Conservation (phyloP, 2,797 vertebrate species). For the Fratercula arctica region DNA sequence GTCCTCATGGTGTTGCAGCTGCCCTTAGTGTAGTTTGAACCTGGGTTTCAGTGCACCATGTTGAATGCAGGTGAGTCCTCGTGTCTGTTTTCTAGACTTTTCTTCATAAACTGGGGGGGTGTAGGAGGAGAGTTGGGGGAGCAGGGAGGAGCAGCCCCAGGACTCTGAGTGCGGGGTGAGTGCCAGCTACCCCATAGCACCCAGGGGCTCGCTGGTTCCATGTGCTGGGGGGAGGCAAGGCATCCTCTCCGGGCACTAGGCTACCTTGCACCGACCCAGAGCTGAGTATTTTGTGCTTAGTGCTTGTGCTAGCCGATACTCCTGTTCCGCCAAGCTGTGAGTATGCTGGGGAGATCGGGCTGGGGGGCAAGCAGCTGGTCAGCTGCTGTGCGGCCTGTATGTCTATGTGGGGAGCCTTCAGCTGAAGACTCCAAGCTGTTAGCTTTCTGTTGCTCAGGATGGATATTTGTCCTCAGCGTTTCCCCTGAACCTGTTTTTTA, state of each 20-base stretch:
- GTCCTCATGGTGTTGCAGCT: rapidly evolving
- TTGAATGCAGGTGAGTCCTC: rapidly evolving
- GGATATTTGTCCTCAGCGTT: background rate
- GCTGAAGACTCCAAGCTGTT: background rate
- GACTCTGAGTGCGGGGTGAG: rapidly evolving
- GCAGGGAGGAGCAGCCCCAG: background rate
- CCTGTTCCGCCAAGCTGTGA: no score
- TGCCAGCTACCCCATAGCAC: background rate
- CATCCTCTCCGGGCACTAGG: rapidly evolving
- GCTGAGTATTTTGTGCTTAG: no score
- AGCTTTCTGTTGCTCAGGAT: background rate
- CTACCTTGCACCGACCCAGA: rapidly evolving
- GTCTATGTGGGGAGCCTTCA: background rate
- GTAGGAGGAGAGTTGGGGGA: no score
- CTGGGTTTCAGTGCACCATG: rapidly evolving
- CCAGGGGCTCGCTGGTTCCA: rapidly evolving
- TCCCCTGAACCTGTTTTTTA: background rate
- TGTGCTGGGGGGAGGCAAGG: background rate
- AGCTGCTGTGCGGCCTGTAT: rapidly evolving
- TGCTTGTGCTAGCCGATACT: rapidly evolving
- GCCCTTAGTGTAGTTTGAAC: rapidly evolving
- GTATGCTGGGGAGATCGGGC: rapidly evolving
- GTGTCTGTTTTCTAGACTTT: background rate
- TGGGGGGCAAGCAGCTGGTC: background rate
- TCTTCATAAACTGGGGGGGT: background rate